These are phyloP conservation scores for Atta cephalotes DNA, from an alignment of 1,140 invertebrate genomes.

Conservation along the genomic window DNA sequence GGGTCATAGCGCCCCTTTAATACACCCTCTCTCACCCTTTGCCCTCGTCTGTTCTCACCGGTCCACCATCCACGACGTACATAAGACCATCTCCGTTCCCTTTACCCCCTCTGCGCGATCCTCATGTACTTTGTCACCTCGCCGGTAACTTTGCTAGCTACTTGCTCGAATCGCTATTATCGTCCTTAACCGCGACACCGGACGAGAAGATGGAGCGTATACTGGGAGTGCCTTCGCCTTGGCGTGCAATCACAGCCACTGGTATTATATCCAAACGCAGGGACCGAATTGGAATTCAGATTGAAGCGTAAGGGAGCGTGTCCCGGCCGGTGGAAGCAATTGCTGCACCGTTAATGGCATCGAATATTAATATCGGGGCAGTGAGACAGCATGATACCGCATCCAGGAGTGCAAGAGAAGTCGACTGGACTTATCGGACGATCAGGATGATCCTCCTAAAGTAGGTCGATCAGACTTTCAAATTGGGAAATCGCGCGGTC, in stretches of 20 bases:
- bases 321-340: conserved; percentile 24
- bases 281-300: conserved; percentile 53
- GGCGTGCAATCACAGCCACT: conserved; percentile 49
- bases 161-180: conserved; percentile 66
- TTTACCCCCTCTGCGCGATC: conserved; percentile 15
- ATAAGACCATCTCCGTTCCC: neutral
- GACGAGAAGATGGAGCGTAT: conserved; percentile 38
- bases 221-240: conserved; percentile 16
- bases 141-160: conserved; percentile 61
- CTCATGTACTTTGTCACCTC: conserved; percentile 48
- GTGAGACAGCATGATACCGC: neutral
- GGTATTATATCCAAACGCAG: neutral
- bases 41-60: conserved; percentile 37
- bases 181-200: conserved; percentile 46
- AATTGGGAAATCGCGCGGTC: neutral
- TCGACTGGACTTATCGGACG: neutral
- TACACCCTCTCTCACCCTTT: conserved; percentile 59
- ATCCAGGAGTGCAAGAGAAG: neutral
- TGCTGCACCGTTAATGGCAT: conserved; percentile 37
- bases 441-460: neutral
- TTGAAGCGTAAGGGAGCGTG: conserved; percentile 41
- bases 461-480: neutral
- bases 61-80: neutral
- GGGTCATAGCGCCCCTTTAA: conserved; percentile 71
- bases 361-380: conserved; percentile 39